These are phyloP conservation scores for Camponotus pennsylvanicus DNA, from an alignment of 1,140 invertebrate species.

Conservation along the genomic window DNA sequence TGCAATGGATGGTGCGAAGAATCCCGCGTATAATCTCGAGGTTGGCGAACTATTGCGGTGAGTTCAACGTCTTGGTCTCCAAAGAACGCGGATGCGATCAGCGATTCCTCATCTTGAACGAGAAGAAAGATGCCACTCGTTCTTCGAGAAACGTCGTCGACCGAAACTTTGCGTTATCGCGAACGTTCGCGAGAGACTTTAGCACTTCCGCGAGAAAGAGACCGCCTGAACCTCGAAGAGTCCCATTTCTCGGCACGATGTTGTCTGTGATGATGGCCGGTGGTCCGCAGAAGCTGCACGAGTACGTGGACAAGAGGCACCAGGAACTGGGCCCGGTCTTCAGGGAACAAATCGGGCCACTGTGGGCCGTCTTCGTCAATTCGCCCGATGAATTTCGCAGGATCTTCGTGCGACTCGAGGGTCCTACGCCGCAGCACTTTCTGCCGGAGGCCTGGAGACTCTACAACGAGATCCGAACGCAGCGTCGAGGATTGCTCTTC, in stretches of 20 bases:
- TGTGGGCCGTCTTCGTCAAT: conserved; percentile 90
- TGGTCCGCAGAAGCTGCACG: conserved; percentile 87
- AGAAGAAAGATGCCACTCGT: neutral
- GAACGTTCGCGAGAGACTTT: neutral
- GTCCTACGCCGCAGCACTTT: conserved; percentile 92
- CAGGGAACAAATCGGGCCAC: conserved; percentile 89
- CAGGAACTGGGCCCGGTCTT: conserved; percentile 91
- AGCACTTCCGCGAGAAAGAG: neutral
- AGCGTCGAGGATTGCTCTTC: conserved; percentile 93
- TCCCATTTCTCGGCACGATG: conserved; percentile 82
- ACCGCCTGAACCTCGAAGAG: conserved; percentile 81
- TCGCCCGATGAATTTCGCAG: conserved; percentile 90
- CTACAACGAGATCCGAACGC: conserved; percentile 91
- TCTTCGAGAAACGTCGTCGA: neutral
- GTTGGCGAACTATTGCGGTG: neutral
- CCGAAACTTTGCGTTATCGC: neutral
- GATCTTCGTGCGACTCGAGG: conserved; percentile 91
- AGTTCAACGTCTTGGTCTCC: neutral
- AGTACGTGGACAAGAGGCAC: conserved; percentile 92
- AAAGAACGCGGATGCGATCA: neutral
- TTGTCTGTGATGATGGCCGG: conserved; percentile 80
- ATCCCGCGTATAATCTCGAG: neutral
- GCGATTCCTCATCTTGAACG: neutral
- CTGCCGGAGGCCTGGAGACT: conserved; percentile 93
- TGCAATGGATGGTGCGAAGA: conserved; percentile 42